Conservation (phyloP, 2,113 vertebrate genomes). For the Rattus rattus region DNA sequence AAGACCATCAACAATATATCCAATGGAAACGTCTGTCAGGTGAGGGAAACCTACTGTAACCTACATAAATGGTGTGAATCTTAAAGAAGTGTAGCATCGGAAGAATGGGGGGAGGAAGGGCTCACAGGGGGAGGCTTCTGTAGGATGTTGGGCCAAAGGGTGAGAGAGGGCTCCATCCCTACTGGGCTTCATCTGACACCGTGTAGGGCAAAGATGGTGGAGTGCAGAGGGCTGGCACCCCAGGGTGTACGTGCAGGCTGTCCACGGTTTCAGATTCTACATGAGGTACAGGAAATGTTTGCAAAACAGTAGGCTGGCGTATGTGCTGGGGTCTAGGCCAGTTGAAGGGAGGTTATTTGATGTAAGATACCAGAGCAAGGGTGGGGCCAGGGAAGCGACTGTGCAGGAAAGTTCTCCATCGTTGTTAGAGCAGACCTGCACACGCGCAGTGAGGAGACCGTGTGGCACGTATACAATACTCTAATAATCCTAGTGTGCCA, state of each 20-base stretch:
- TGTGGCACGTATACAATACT: background rate
- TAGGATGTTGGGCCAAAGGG: background rate
- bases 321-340: background rate
- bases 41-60: conserved; percentile 16
- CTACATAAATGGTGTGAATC: background rate
- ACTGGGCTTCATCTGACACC: background rate
- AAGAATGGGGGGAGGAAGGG: background rate
- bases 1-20: background rate
- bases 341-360: background rate
- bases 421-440: background rate
- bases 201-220: background rate
- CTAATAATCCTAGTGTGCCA: background rate
- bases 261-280: background rate
- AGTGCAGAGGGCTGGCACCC: background rate
- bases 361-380: background rate
- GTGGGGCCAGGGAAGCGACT: background rate
- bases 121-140: background rate
- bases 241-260: no score
- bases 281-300: background rate
- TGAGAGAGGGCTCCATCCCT: background rate
- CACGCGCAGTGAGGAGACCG: background rate
- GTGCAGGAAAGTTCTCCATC: background rate
- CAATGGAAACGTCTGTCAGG: background rate
- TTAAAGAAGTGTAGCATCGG: conserved; percentile 6
- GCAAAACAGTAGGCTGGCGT: background rate